Conservation (phyloP, 2,113 vertebrate species). For the Dasyprocta punctata region DNA sequence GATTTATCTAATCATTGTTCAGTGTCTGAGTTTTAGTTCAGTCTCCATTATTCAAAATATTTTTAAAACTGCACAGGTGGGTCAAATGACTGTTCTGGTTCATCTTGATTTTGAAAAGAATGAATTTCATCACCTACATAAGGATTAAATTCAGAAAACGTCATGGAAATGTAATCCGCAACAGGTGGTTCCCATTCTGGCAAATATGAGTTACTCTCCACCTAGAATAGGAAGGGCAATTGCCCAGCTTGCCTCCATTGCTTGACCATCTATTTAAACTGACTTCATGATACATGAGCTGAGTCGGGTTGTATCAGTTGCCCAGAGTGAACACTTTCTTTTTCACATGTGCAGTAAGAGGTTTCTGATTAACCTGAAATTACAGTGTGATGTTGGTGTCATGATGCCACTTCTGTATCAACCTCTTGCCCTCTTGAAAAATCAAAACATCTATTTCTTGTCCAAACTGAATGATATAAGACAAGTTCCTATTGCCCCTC, state of each 20-base stretch:
- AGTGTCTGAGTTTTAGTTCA: constrained; percentile 76
- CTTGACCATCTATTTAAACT: constrained; percentile 58
- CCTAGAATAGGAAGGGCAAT: constrained; percentile 62
- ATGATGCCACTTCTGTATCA: neutral
- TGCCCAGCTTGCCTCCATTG: constrained; percentile 55
- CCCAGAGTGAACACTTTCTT: neutral
- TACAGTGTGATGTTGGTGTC: neutral
- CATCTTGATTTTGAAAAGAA: constrained; percentile 81
- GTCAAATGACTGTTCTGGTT: constrained; percentile 82
- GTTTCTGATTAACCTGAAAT: constrained; percentile 10
- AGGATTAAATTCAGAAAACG: constrained; percentile 83
- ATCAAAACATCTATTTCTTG: neutral
- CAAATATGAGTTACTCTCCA: constrained; percentile 70
- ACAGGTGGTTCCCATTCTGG: constrained; percentile 83
- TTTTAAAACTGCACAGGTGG: constrained; percentile 82
- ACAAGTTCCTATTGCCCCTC: constrained; percentile 50
- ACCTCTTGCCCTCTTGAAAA: neutral
- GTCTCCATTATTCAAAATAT: constrained; percentile 83
- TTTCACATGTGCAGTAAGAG: neutral
- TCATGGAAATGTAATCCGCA: constrained; percentile 80
- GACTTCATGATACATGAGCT: constrained; percentile 45
- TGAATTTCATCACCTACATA: constrained; percentile 84
- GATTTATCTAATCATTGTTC: constrained; percentile 82
- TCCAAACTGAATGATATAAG: constrained; percentile 26
- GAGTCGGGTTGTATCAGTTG: neutral